A percentile compares a stretch with the other conserved stretches of the same genome.
These are phyloP conservation scores for Cotesia vestalis DNA, from an alignment of 1,140 invertebrate genomes.

Conservation along the genomic window DNA sequence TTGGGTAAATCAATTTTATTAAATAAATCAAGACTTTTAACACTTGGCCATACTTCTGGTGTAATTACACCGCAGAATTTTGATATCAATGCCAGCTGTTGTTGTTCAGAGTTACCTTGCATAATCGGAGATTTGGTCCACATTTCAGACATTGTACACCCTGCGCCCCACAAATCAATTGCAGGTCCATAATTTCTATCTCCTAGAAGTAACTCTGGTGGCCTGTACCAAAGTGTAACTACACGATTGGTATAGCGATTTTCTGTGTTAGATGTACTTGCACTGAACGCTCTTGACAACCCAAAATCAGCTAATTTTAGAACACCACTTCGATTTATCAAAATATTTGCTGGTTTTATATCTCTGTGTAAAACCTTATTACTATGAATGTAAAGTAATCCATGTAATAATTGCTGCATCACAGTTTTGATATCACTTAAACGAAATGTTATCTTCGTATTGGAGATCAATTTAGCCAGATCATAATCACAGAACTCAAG, in stretches of 20 bases:
- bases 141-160: constrained; percentile 99
- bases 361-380: constrained; percentile 93
- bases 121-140: constrained; percentile 92
- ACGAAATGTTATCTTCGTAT: constrained; percentile 95
- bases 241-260: constrained; percentile 97
- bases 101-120: constrained; percentile 95
- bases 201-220: constrained; percentile 88
- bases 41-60: constrained; percentile 93
- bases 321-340: constrained; percentile 97
- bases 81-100: constrained; percentile 94
- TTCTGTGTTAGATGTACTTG: constrained; percentile 83
- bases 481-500: constrained; percentile 99
- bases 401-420: constrained; percentile 96
- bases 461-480: constrained; percentile 94
- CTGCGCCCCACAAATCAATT: constrained; percentile 98
- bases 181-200: constrained; percentile 96
- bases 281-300: constrained; percentile 89
- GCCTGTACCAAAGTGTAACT: constrained; percentile 97
- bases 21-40: constrained; percentile 91
- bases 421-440: constrained; percentile 98
- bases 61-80: constrained; percentile 97
- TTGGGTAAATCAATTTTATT: constrained; percentile 91
- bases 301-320: constrained; percentile 94
- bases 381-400: constrained; percentile 96
- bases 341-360: constrained; percentile 99